These are phyloP conservation scores for Sapajus apella DNA, from an alignment of 2,113 vertebrate genomes.

Conservation along the genomic window DNA sequence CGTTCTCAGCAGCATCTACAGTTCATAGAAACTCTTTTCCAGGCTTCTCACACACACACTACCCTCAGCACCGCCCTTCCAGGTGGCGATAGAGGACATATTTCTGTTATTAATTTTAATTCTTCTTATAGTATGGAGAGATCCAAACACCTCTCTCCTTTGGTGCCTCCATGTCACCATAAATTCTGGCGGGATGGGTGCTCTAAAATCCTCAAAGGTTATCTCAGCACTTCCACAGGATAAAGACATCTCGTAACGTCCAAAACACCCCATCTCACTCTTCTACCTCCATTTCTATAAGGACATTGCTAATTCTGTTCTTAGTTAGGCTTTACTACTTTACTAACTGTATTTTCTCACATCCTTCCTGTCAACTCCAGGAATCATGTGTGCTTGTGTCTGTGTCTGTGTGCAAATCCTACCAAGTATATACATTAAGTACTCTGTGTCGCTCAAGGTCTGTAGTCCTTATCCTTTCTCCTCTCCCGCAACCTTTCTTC, in stretches of 20 bases:
- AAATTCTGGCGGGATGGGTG: background rate
- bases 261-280: background rate
- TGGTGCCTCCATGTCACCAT: background rate
- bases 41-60: no score
- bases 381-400: background rate
- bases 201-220: background rate
- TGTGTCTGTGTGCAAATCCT: background rate
- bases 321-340: background rate
- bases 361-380: background rate
- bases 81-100: no score
- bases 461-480: background rate
- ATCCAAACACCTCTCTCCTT: background rate
- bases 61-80: fast-evolving
- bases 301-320: background rate
- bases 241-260: background rate
- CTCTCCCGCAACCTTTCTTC: background rate
- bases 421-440: background rate
- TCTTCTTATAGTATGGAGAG: background rate
- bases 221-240: background rate
- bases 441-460: background rate
- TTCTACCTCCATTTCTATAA: background rate
- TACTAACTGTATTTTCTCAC: background rate
- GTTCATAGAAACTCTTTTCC: background rate
- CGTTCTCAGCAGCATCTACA: fast-evolving
- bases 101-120: background rate